These are phyloP conservation scores for Eucera pruinosa DNA, from an alignment of 2,888 invertebrate genomes.

Conservation along the genomic window DNA sequence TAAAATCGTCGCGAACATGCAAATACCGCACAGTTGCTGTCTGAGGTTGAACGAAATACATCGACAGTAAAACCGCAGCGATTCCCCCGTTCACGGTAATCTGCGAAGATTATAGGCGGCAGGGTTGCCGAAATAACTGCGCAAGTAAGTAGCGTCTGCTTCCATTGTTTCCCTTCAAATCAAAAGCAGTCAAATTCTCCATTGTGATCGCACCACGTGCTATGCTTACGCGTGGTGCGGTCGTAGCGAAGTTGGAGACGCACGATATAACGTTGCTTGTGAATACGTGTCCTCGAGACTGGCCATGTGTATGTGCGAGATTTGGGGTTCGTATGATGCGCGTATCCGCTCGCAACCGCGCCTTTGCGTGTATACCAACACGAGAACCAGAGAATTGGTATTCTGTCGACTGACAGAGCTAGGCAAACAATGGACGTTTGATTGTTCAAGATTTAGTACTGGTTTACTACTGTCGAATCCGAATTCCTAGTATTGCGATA, in stretches of 20 bases:
- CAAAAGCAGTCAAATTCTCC: conserved; percentile 79
- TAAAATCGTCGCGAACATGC: conserved; percentile 24
- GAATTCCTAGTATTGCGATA: conserved; percentile 70
- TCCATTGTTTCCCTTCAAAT: conserved; percentile 78
- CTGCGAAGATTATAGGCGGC: conserved; percentile 68
- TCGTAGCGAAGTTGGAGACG: conserved; percentile 54
- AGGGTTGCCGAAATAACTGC: conserved; percentile 66
- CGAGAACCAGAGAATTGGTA: conserved; percentile 73
- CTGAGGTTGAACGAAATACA: conserved; percentile 21
- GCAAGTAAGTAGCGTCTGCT: conserved; percentile 75
- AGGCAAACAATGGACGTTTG: conserved; percentile 81
- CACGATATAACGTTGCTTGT: conserved; percentile 53
- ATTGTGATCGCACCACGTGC: conserved; percentile 71
- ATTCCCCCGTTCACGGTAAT: conserved; percentile 49
- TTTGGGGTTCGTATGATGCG: conserved; percentile 38
- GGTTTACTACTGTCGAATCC: conserved; percentile 79
- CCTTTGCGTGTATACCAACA: conserved; percentile 50
- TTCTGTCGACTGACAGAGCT: conserved; percentile 78
- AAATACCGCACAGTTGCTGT: neutral
- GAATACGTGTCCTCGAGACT: conserved; percentile 38
- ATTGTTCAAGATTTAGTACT: conserved; percentile 81
- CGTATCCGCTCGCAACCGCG: conserved; percentile 33
- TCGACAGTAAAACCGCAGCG: conserved; percentile 54
- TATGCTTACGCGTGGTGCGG: conserved; percentile 47
- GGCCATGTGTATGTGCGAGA: conserved; percentile 35